Evolutionary conservation across 1,140 invertebrate species (phyloP).

Genomic region (Eciton burchellii): DNA sequence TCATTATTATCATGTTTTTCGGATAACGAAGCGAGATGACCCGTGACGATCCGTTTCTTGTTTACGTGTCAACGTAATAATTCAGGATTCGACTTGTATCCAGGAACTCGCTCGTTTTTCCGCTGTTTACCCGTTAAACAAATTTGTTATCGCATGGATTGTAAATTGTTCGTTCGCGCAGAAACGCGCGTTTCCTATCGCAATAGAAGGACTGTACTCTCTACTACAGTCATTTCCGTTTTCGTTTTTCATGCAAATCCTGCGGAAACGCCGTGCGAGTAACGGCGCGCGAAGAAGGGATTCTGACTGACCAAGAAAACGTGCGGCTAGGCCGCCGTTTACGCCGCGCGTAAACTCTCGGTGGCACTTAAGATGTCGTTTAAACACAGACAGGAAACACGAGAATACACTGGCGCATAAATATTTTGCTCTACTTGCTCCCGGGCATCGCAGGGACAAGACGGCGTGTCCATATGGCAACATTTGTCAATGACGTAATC

Average conservation of each 20-base stretch:
- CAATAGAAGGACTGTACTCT: no score
- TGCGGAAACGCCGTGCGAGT: neutral
- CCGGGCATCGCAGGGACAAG: conserved; percentile 74
- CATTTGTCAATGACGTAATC: conserved; percentile 80
- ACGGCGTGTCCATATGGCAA: conserved; percentile 77
- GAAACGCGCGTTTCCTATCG: no score
- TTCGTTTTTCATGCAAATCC: neutral
- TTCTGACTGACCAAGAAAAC: conserved; percentile 73
- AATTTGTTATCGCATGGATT: neutral
- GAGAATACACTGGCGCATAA: conserved; percentile 82
- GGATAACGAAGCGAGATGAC: no score
- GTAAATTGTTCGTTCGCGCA: no score
- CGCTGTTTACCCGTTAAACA: neutral
- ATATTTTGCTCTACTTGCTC: conserved; percentile 82
- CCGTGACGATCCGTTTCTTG: no score
- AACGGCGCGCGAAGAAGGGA: neutral
- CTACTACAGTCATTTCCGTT: neutral
- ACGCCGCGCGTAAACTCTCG: conserved; percentile 77
- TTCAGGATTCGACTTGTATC: neutral
- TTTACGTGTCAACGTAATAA: neutral
- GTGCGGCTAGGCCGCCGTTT: conserved; percentile 77
- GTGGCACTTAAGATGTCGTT: conserved; percentile 84
- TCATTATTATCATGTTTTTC: neutral
- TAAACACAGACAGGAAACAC: conserved; percentile 84
- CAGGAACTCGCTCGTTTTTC: neutral